These are phyloP conservation scores for Lepidocyrtinus sp. DNA, from an alignment of 2,888 invertebrate species.

Conservation along the genomic window DNA sequence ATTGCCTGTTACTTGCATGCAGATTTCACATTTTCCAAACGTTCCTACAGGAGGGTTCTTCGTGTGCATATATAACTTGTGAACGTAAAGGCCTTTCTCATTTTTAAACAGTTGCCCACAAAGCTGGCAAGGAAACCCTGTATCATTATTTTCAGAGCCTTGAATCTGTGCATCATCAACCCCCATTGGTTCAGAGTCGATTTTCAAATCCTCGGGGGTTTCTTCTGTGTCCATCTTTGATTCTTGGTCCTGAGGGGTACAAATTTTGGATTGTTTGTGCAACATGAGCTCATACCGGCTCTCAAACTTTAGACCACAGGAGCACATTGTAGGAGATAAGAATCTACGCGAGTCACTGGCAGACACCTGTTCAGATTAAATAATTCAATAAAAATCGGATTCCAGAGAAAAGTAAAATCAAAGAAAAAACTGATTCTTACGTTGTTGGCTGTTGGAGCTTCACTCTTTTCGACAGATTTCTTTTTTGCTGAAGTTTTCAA, in stretches of 20 bases:
- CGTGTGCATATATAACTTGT: not conserved
- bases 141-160: not conserved
- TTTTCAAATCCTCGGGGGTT: not conserved
- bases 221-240: not conserved
- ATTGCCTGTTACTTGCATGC: not conserved
- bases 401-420: too few relatives aligned
- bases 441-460: too few relatives aligned
- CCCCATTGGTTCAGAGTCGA: not conserved
- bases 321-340: not conserved
- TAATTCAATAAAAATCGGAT: too few relatives aligned
- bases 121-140: not conserved
- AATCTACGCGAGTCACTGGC: not conserved
- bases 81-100: not conserved
- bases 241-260: not conserved
- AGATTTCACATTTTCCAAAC: conserved; percentile 23
- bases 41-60: not conserved
- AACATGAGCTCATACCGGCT: not conserved
- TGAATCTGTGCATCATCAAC: not conserved
- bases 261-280: not conserved
- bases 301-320: not conserved
- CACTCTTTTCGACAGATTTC: too few relatives aligned
- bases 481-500: too few relatives aligned
- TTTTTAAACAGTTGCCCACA: not conserved
- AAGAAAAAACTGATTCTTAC: too few relatives aligned
- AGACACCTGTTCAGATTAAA: too few relatives aligned